Percentiles rank a stretch among this genome's conserved stretches.
Conservation (phyloP, 2,888 invertebrate species). For the Diadromus collaris region DNA sequence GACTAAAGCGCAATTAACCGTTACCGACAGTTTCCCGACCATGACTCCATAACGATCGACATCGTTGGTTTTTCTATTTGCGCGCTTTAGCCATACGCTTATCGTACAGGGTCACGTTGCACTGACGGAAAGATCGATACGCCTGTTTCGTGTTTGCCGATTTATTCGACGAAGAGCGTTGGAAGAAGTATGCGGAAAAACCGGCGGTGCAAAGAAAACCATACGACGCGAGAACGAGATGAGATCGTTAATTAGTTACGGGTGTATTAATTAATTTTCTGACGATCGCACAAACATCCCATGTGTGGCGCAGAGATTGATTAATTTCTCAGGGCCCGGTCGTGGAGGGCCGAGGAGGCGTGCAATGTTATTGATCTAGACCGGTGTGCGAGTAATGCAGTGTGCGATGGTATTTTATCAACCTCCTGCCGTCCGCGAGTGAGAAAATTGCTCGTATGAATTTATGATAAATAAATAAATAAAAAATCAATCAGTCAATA, state of each 20-base stretch:
- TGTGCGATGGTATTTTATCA: constrained; percentile 59
- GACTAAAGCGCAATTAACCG: constrained; percentile 54
- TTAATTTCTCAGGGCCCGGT: constrained; percentile 63
- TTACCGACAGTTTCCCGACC: constrained; percentile 62
- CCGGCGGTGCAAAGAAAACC: constrained; percentile 42
- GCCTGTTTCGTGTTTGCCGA: constrained; percentile 18
- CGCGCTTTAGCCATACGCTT: neutral
- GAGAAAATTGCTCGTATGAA: too few species aligned
- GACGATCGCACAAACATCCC: constrained; percentile 63
- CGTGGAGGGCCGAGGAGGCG: constrained; percentile 44
- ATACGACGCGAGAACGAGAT: constrained; percentile 17
- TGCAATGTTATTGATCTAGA: constrained; percentile 64
- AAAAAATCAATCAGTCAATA: too few species aligned
- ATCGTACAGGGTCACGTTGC: constrained; percentile 9
- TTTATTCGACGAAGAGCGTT: constrained; percentile 10
- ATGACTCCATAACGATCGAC: constrained; percentile 39
- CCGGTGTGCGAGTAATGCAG: too few species aligned
- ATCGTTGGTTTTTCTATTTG: constrained; percentile 22
- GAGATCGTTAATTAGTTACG: constrained; percentile 65
- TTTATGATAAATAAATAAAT: too few species aligned
- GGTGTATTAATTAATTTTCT: constrained; percentile 70
- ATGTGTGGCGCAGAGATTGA: constrained; percentile 64
- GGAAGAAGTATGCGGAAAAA: constrained; percentile 48
- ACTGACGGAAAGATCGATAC: constrained; percentile 38
- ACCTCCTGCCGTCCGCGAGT: constrained; percentile 45